Base-by-base conservation (phyloP, 2,888 invertebrate genomes). In the Anaspis maculata region DNA sequence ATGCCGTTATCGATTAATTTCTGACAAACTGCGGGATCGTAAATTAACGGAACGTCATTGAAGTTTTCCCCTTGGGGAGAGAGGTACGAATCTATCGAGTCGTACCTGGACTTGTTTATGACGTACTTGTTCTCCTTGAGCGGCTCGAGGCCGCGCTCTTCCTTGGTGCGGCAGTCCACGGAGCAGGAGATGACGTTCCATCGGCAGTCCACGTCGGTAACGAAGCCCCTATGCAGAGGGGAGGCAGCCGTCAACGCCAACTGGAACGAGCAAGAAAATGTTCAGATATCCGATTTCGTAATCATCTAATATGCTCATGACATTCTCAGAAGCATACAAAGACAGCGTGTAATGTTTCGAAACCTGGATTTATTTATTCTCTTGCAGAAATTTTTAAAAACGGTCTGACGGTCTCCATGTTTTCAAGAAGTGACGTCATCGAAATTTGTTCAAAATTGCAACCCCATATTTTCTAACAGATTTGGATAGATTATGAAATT, bases 101-200 rank as follows among this genome's bases (percentile, higher is more conserved):
- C 97, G 65, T 97, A 99, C 40, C 98, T 75, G 1, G 96, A 96
- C 68, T 98, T 98, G 44, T 77, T 77, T 51, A 95, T 91, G 41
- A 77, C 76, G 67, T 87, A 90, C 67, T 83, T 82, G 59, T 83
- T 80, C 30, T 79, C 69, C 30, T 74, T 72, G 9, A 88, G 67
- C 3, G 83, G 82, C 37, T 73, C 73, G 19, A 85, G 61, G 11
- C 94, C 94, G 41, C 91, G 76, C 64, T 98, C 97, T 62, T 94
- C 94, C 37, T 76, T 74, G 3, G 94, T 94, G 44, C 96, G 77
- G 60, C 94, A 94, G 68, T 98, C 97, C 14, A 97, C 96, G 2
- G 95, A 92, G 21, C 82, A 85, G 5, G 95, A 83, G 58, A 98
- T 96, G 34, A 97, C 87, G 62, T 90, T 86, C 98, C 98, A 99